Conservation (phyloP, 2,113 vertebrate genomes). For the Calyptomena viridis region DNA sequence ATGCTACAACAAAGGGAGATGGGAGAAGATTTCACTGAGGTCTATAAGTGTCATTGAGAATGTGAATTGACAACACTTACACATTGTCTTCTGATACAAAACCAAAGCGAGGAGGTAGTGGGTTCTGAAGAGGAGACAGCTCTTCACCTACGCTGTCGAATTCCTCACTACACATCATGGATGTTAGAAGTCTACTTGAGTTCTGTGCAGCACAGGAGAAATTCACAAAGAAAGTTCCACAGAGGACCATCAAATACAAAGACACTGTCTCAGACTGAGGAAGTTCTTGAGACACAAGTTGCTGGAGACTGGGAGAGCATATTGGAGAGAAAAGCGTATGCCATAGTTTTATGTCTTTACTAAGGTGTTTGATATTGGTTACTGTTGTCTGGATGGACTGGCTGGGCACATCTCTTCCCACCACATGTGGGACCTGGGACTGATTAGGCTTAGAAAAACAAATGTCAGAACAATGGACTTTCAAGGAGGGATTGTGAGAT, state of each 20-base stretch:
- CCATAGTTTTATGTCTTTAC: neutral
- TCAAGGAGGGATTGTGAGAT: accelerated
- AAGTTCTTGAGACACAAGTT: neutral
- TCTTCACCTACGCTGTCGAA: neutral
- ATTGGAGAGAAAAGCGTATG: neutral
- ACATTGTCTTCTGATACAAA: neutral
- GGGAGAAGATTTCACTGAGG: neutral
- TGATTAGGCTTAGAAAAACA: neutral
- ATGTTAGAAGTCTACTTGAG: neutral
- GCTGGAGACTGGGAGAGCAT: neutral
- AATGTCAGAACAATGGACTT: neutral
- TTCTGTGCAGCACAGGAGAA: neutral
- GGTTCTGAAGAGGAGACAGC: neutral
- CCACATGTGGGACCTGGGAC: neutral
- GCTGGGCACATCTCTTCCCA: neutral
- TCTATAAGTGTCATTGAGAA: neutral
- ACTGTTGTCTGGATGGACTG: neutral
- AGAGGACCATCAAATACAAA: neutral
- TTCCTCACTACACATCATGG: neutral
- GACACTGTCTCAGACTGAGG: neutral
- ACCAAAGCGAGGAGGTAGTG: accelerated
- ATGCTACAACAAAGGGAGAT: neutral
- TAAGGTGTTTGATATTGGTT: neutral
- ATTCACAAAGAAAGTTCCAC: neutral
- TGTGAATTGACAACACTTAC: neutral